phyloP scores from a whole-genome alignment of 2,888 invertebrate species.

The Scaeva pyrastri region DNA sequence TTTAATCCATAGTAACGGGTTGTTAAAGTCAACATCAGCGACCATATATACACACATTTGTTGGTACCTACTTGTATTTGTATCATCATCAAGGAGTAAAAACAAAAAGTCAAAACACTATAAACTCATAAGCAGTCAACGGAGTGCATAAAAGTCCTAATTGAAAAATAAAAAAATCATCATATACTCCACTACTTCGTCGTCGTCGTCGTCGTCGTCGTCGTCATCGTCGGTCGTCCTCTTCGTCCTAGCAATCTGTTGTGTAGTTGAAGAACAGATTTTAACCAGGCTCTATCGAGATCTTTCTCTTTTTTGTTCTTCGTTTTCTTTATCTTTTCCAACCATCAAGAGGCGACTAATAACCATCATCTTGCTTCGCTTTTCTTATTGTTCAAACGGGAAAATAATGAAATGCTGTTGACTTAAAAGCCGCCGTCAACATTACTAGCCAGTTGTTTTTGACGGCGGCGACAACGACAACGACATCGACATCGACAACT shows the following conservation, averaged over 20 bases:
- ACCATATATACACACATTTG: too few species aligned
- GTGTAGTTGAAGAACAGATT: not conserved
- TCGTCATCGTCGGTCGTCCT: not conserved
- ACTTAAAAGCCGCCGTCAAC: constrained; percentile 74
- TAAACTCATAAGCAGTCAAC: constrained; percentile 33
- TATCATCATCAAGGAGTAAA: not conserved
- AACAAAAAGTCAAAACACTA: constrained; percentile 10
- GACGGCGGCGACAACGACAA: constrained; percentile 73
- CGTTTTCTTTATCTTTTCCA: not conserved
- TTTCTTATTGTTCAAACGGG: constrained; percentile 54
- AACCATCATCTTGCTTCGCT: constrained; percentile 25
- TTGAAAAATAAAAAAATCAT: constrained; percentile 63
- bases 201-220: not conserved
- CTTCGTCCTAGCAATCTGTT: not conserved
- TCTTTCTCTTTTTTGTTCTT: not conserved
- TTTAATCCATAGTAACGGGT: constrained; percentile 42
- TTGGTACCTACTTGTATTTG: too few species aligned
- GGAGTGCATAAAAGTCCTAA: constrained; percentile 57
- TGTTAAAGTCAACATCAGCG: constrained; percentile 39
- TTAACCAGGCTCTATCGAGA: constrained; percentile 33
- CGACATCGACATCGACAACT: constrained; percentile 72
- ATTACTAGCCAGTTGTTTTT: constrained; percentile 74
- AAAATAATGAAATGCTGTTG: constrained; percentile 75
- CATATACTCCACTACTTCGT: too few species aligned
- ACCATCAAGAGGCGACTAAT: not conserved